Percentiles rank a stretch among this genome's conserved stretches.
Conservation (phyloP, 92 coral and sea anemone genomes). For the Phenganax stokvisi region DNA sequence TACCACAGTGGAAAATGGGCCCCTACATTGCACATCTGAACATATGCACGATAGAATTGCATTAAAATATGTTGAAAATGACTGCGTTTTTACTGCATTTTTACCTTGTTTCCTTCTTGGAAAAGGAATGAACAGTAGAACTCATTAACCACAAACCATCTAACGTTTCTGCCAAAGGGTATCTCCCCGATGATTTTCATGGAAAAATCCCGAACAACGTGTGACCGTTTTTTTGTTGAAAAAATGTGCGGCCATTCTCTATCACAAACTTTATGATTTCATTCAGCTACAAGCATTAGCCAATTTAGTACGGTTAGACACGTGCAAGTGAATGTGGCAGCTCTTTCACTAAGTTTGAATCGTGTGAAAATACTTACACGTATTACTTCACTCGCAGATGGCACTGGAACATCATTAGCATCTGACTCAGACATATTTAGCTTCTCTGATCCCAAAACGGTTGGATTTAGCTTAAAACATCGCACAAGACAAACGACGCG, state of each 20-base stretch:
- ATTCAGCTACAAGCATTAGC: background rate
- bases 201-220: background rate
- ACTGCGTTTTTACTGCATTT: background rate
- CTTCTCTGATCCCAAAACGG: too few relatives aligned
- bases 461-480: too few relatives aligned
- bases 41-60: background rate
- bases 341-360: too few relatives aligned
- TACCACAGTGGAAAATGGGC: background rate
- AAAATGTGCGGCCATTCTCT: background rate
- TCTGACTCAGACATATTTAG: too few relatives aligned
- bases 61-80: background rate
- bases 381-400: too few relatives aligned
- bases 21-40: background rate
- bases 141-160: background rate
- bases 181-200: background rate
- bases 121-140: background rate
- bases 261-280: background rate
- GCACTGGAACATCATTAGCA: too few relatives aligned
- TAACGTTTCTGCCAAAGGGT: background rate
- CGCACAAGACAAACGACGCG: too few relatives aligned
- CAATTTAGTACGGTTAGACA: too few relatives aligned
- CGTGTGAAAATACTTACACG: too few relatives aligned
- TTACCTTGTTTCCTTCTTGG: conserved; percentile 18
- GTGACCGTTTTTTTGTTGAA: background rate
- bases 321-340: too few relatives aligned